Percentiles rank a stretch among this genome's conserved stretches.
Evolutionary conservation across 2,888 invertebrate species (phyloP).

Genomic region (Melipona bicolor): DNA sequence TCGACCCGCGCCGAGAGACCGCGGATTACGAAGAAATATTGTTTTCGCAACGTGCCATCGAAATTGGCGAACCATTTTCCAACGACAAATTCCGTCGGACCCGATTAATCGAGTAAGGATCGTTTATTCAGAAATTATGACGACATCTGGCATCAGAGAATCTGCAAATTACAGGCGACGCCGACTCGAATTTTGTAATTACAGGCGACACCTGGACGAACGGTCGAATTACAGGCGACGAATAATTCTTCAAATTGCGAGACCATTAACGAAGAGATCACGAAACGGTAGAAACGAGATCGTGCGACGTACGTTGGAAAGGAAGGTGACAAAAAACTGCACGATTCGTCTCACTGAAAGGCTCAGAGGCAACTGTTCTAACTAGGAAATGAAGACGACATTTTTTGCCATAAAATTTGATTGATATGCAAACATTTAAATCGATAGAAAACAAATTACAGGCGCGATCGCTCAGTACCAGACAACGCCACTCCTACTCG

Average conservation of each 20-base stretch:
- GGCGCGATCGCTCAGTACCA: no score
- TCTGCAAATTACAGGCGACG: constrained; percentile 18
- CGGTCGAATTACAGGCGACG: constrained; percentile 2
- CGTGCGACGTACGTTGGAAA: not conserved
- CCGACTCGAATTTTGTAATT: not conserved
- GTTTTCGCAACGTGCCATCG: constrained; percentile 19
- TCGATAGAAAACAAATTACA: no score
- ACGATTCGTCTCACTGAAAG: no score
- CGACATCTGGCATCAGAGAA: not conserved
- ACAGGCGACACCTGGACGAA: not conserved
- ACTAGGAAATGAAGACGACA: no score
- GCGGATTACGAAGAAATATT: constrained; percentile 24
- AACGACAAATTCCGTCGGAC: constrained; percentile 20
- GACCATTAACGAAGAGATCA: no score
- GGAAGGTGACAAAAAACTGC: no score
- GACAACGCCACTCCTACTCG: no score
- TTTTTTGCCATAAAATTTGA: no score
- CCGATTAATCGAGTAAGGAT: not conserved
- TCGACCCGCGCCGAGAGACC: constrained; percentile 15
- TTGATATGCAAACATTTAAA: no score
- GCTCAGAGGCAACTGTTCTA: no score
- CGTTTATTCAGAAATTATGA: constrained; percentile 4
- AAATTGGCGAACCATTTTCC: not conserved
- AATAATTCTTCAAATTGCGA: not conserved
- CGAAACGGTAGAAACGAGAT: not conserved